Conservation (phyloP, 2,888 invertebrate species). For the Agonopterix arenella region DNA sequence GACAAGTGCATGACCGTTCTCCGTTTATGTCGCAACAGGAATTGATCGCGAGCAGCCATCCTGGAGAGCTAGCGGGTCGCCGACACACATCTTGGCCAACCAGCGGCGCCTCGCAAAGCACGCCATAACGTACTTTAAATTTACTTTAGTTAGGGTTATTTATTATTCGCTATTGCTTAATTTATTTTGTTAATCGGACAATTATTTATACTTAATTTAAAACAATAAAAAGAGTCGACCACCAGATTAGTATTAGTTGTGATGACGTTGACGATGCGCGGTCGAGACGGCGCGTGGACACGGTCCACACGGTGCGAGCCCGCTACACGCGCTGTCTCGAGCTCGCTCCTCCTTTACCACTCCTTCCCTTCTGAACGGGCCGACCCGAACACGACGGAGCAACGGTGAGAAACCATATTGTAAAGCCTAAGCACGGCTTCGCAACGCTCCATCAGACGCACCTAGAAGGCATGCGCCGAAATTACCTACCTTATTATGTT, state of each 20-base stretch:
- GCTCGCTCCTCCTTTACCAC: constrained; percentile 43
- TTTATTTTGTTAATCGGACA: constrained; percentile 73
- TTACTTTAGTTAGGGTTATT: constrained; percentile 72
- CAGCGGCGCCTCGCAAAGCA: constrained; percentile 66
- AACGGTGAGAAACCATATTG: constrained; percentile 73
- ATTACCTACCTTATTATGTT: constrained; percentile 41
- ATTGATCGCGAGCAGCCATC: constrained; percentile 66
- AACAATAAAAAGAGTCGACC: constrained; percentile 70
- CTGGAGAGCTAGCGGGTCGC: constrained; percentile 66
- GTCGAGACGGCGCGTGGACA: constrained; percentile 30
- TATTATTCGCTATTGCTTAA: constrained; percentile 75
- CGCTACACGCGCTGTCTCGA: constrained; percentile 25
- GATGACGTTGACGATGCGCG: constrained; percentile 35
- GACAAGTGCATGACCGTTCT: constrained; percentile 75
- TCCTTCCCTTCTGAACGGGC: constrained; percentile 54
- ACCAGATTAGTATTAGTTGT: constrained; percentile 59
- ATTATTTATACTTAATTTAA: constrained; percentile 57
- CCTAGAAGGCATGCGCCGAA: constrained; percentile 58
- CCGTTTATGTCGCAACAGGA: constrained; percentile 77
- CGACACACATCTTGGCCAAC: constrained; percentile 67
- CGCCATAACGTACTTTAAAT: constrained; percentile 70
- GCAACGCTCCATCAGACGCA: constrained; percentile 62
- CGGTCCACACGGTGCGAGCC: constrained; percentile 26
- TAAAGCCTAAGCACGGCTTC: constrained; percentile 72
- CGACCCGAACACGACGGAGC: constrained; percentile 63